Evolutionary conservation across 1,140 invertebrate species (phyloP).

Genomic region (Eubasilissa regina): DNA sequence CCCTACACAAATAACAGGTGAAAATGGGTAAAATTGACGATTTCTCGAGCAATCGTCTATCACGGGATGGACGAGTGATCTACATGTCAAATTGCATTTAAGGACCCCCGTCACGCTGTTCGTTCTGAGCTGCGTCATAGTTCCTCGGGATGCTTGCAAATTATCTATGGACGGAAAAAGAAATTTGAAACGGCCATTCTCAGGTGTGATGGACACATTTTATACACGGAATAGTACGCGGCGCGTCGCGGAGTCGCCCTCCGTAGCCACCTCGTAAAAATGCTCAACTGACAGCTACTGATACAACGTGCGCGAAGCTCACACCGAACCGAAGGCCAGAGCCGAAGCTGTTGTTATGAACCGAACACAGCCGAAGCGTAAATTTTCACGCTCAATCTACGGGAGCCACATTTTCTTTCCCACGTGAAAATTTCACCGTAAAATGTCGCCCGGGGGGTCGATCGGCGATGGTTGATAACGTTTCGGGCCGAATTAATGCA

Average conservation of each 20-base stretch:
- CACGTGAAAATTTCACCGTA: constrained; percentile 7
- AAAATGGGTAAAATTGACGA: constrained; percentile 40
- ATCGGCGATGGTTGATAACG: too few species aligned
- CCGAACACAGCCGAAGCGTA: constrained; percentile 9
- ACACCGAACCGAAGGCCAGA: not conserved
- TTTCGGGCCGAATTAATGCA: too few species aligned
- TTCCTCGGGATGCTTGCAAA: not conserved
- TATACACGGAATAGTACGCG: constrained; percentile 12
- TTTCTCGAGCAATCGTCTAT: constrained; percentile 1
- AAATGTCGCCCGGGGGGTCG: too few species aligned
- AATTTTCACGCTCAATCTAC: constrained; percentile 27
- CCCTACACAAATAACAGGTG: constrained; percentile 40
- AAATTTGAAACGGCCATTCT: constrained; percentile 16
- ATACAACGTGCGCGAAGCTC: constrained; percentile 34
- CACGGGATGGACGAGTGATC: constrained; percentile 37
- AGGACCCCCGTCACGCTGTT: constrained; percentile 17
- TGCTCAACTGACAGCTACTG: constrained; percentile 38
- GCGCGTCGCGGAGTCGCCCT: constrained; percentile 7
- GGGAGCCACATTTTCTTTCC: constrained; percentile 10
- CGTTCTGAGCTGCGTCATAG: constrained; percentile 27
- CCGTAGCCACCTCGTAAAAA: constrained; percentile 11
- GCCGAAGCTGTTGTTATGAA: constrained; percentile 29
- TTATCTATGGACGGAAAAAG: constrained; percentile 17
- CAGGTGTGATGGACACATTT: constrained; percentile 38
- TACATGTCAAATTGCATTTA: constrained; percentile 14